Percentiles rank a stretch among this genome's conserved stretches.
These are phyloP conservation scores for Musca vetustissima DNA, from an alignment of 1,140 invertebrate genomes.

Conservation along the genomic window DNA sequence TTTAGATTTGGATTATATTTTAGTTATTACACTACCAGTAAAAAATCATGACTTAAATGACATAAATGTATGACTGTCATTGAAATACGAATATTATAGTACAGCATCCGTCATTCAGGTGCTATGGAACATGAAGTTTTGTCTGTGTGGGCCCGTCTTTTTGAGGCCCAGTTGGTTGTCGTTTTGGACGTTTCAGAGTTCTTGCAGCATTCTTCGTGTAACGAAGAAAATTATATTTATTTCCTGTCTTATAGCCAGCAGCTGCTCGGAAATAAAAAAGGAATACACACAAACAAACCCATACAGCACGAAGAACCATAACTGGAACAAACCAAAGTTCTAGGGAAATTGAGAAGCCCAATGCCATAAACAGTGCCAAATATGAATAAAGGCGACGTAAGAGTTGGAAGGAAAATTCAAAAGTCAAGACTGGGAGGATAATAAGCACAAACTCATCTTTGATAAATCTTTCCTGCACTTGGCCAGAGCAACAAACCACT, in stretches of 20 bases:
- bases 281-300: background rate
- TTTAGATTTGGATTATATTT: no score
- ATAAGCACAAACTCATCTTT: constrained; percentile 18
- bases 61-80: no score
- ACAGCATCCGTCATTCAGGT: no score
- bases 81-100: no score
- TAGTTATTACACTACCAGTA: no score
- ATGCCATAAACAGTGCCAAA: constrained; percentile 15
- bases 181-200: background rate
- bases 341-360: background rate
- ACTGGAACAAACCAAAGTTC: background rate
- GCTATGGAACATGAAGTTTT: no score
- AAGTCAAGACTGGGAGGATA: constrained; percentile 18
- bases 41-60: no score
- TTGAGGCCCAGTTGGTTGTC: no score
- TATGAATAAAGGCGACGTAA: background rate
- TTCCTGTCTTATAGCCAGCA: constrained; percentile 14
- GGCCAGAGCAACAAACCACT: constrained; percentile 1
- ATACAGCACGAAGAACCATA: background rate
- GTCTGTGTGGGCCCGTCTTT: no score
- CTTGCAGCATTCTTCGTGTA: constrained; percentile 1
- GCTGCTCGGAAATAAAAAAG: constrained; percentile 5
- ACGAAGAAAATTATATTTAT: constrained; percentile 17
- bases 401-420: background rate
- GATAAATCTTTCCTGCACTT: constrained; percentile 15